phyloP scores from a whole-genome alignment of 2,797 vertebrate species.

The Pseudochromis fuscus region DNA sequence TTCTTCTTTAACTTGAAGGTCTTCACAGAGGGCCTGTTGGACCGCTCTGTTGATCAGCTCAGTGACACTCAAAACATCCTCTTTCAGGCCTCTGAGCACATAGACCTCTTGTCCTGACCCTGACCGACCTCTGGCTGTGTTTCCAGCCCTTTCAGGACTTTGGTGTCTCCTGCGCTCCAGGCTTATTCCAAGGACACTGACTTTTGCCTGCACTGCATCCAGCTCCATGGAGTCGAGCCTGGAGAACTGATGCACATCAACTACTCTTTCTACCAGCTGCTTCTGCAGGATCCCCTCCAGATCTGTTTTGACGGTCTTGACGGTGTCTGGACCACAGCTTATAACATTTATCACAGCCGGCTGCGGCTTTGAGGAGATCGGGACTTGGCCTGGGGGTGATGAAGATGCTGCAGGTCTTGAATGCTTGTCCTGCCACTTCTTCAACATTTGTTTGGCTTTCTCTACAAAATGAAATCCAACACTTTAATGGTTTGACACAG shows the following conservation, averaged over 20 bases:
- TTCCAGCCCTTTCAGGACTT: not conserved
- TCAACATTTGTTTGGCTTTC: slow-evolving; percentile 45
- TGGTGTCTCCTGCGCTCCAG: slow-evolving; percentile 38
- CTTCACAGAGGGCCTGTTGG: slow-evolving; percentile 29
- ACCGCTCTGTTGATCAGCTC: slow-evolving; percentile 51
- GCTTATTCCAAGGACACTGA: slow-evolving; percentile 52
- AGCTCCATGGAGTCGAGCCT: slow-evolving; percentile 58
- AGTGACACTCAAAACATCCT: slow-evolving; percentile 66
- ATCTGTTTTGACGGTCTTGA: slow-evolving; percentile 30
- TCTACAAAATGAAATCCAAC: slow-evolving; percentile 35
- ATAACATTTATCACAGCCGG: slow-evolving; percentile 61
- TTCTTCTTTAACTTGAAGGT: slow-evolving; percentile 50
- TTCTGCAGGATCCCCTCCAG: slow-evolving; percentile 58
- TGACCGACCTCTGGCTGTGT: not conserved
- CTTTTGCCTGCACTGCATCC: slow-evolving; percentile 58
- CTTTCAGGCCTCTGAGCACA: slow-evolving; percentile 69
- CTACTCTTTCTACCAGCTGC: slow-evolving; percentile 53
- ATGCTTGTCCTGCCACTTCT: not conserved
- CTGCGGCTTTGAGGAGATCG: slow-evolving; percentile 29
- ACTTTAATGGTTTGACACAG: not conserved
- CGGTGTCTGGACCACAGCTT: slow-evolving; percentile 13
- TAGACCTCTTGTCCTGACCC: slow-evolving; percentile 31
- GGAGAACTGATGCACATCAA: slow-evolving; percentile 31
- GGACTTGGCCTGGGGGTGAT: not conserved
- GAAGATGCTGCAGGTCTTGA: not conserved